Evolutionary conservation across 2,797 vertebrate species (phyloP).

Genomic region (Crenichthys baileyi): DNA sequence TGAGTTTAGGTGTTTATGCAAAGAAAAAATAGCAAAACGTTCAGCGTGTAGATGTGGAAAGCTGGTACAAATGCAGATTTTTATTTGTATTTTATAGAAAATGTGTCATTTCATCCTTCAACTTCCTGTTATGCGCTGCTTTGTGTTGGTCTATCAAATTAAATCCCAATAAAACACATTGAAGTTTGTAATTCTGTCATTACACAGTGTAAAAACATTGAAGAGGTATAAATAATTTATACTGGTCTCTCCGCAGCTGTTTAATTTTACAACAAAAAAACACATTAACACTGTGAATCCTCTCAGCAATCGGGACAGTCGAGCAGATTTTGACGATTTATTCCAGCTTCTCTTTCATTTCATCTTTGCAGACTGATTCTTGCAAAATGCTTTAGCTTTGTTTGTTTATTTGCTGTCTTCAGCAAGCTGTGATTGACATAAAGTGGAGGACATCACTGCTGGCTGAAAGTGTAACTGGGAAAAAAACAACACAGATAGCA

Average conservation of each 20-base stretch:
- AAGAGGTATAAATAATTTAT: not conserved
- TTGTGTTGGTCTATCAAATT: not conserved
- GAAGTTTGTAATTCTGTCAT: not conserved
- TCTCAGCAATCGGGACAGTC: not conserved
- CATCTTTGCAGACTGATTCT: slow-evolving; percentile 3
- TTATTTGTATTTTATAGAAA: not conserved
- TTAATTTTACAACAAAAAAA: slow-evolving; percentile 9
- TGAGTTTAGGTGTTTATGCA: too few relatives aligned
- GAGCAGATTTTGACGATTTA: not conserved
- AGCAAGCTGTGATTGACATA: slow-evolving; percentile 23
- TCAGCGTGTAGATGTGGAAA: too few relatives aligned
- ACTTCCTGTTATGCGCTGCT: not conserved
- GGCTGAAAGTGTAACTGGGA: slow-evolving; percentile 24
- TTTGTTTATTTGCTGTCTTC: slow-evolving; percentile 26
- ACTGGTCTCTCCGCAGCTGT: not conserved
- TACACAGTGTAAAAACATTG: not conserved
- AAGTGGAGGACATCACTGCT: slow-evolving; percentile 20
- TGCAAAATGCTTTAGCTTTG: slow-evolving; percentile 19
- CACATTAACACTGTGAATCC: slow-evolving; percentile 8
- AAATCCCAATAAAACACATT: not conserved
- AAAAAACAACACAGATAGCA: slow-evolving; percentile 32
- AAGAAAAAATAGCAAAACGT: too few relatives aligned
- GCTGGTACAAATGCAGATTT: too few relatives aligned
- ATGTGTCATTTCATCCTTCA: not conserved
- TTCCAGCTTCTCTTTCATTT: slow-evolving; percentile 11